These are phyloP conservation scores for Mechanitis mazaeus DNA, from an alignment of 2,888 invertebrate species.

Conservation along the genomic window DNA sequence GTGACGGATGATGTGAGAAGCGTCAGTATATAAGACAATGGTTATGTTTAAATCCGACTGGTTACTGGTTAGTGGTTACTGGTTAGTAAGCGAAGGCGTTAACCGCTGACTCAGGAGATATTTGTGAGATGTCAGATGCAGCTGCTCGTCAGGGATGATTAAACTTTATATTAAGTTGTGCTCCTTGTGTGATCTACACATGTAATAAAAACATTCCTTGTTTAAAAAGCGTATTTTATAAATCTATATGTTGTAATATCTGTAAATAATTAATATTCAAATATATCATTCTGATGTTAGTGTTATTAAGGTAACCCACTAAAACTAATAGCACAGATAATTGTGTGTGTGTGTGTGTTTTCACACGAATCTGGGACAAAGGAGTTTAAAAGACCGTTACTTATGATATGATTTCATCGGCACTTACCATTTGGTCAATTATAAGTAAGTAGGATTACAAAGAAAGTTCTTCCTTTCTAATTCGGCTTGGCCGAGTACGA, in stretches of 20 bases:
- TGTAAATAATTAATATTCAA: neutral
- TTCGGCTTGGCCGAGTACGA: neutral
- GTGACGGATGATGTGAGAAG: too few species aligned
- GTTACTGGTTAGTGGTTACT: too few species aligned
- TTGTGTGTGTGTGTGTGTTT: slow-evolving; percentile 15
- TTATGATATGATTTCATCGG: slow-evolving; percentile 20
- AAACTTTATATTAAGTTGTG: neutral
- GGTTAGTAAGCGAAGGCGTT: slow-evolving; percentile 5
- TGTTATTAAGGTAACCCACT: slow-evolving; percentile 1
- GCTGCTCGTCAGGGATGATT: slow-evolving; percentile 1
- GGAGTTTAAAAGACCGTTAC: slow-evolving; percentile 23
- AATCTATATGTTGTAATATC: neutral
- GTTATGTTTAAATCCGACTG: too few species aligned
- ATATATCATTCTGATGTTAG: neutral
- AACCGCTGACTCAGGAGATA: slow-evolving; percentile 15
- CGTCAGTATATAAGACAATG: too few species aligned
- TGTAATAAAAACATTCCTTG: too few species aligned
- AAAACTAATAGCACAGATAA: slow-evolving; percentile 8
- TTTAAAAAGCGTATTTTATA: too few species aligned
- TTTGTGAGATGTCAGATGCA: slow-evolving; percentile 14
- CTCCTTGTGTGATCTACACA: neutral
- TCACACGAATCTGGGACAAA: slow-evolving; percentile 15
- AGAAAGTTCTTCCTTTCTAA: slow-evolving; percentile 25
- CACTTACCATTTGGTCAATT: slow-evolving; percentile 22
- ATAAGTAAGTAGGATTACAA: slow-evolving; percentile 21